Base-by-base conservation (phyloP, 2,888 invertebrate genomes). In the Tenthredo distinguenda region DNA sequence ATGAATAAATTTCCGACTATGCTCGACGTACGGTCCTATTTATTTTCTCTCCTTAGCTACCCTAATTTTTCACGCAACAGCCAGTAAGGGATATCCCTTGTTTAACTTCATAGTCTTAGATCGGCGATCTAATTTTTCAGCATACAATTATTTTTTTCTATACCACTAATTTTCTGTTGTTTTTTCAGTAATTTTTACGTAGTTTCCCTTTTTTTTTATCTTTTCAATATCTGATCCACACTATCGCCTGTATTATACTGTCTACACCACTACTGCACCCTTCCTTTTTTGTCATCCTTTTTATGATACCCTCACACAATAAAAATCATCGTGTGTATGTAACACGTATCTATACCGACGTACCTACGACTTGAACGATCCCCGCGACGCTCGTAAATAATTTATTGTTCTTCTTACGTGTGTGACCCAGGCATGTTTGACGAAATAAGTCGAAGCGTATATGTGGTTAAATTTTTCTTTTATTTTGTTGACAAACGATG, bases 141-240 rank as follows among this genome's bases (percentile, higher is more conserved):
- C 37, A 43, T 18, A 31, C 6, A 26, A 26, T 26, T 62, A 21
- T 55, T 77, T 31, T 50, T 31, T 18, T 34, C 34, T 18, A 34
- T 5, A 55, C 12, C n/a, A 77, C 77, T 77, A 77, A 81, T 81
- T 58, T 81, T 81, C 81, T 81, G 47, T 55, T 77, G 37, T 77
- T 43, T 50, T 77, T 77, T 77, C 76, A 76, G 76, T 77, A 55
- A 55, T 31, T 50, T 55, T 55, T 55, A 26, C 6, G 26, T 50
- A 50, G 18, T 74, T 74, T 43, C 5, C 26, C 10, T 43, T 43
- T 74, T n/a, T 74, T 40, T 18, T 74, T 43, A 3, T 74, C 7
- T 72, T 40, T 72, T 10, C n/a, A 34, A 31, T 6, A 68, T 34
- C 74, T 68, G 18, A 34, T 18, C 34, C 34, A 34, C 34, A 26